Conservation (phyloP, 2,797 vertebrate genomes). For the Taeniopygia guttata region DNA sequence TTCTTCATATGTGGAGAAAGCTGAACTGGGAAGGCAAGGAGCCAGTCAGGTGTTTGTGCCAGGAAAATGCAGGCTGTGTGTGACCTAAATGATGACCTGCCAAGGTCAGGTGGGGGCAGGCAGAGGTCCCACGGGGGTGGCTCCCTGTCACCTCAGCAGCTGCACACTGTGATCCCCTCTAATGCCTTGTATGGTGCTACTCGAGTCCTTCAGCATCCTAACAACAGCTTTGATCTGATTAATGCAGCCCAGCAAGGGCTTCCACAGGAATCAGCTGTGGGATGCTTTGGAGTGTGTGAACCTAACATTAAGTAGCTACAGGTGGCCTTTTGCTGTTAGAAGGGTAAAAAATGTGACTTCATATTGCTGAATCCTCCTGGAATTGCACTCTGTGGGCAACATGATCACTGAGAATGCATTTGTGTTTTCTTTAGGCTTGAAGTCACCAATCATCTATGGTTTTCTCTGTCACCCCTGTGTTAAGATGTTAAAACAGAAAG, state of each 20-base stretch:
- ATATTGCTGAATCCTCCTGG: background rate
- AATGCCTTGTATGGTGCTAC: background rate
- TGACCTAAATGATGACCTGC: background rate
- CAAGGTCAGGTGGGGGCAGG: background rate
- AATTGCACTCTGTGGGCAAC: background rate
- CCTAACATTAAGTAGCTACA: background rate
- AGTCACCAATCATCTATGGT: background rate
- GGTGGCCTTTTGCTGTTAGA: background rate
- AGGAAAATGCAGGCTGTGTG: background rate
- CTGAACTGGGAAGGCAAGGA: background rate
- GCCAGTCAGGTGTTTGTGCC: background rate
- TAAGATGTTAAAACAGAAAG: background rate
- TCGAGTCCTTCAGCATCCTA: background rate
- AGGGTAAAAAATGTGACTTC: background rate
- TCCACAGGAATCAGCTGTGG: background rate
- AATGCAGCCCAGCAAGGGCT: background rate
- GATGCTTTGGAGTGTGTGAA: background rate
- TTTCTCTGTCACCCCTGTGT: background rate
- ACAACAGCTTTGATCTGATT: conserved; percentile 13
- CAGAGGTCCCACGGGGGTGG: background rate
- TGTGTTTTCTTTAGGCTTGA: background rate
- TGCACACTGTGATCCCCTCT: background rate
- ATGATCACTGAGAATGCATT: background rate
- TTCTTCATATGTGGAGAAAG: background rate
- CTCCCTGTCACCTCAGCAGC: background rate